phyloP scores from a whole-genome alignment of 2,113 vertebrate species.

The Dromaius novaehollandiae region DNA sequence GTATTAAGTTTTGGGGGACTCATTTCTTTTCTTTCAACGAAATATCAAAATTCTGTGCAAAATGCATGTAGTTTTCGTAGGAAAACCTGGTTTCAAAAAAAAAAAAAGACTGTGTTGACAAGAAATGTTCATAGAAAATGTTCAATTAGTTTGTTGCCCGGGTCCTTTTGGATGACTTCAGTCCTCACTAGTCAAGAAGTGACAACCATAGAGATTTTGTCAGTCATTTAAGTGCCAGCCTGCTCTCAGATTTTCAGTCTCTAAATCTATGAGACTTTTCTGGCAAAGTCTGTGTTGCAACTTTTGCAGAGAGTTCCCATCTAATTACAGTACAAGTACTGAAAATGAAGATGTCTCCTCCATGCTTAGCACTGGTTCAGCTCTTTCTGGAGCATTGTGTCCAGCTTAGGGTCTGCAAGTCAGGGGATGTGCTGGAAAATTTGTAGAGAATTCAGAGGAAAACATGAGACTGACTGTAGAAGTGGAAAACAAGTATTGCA shows the following conservation, averaged over 20 bases:
- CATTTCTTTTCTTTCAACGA: neutral
- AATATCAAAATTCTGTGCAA: neutral
- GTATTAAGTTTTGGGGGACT: neutral
- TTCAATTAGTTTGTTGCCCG: neutral
- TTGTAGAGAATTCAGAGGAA: neutral
- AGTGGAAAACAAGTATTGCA: neutral
- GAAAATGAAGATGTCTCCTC: neutral
- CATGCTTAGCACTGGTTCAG: neutral
- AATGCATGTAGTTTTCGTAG: neutral
- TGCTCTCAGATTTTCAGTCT: neutral
- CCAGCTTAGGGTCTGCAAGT: neutral
- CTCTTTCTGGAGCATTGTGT: neutral
- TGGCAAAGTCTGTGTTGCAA: neutral
- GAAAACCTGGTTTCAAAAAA: neutral
- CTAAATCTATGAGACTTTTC: neutral
- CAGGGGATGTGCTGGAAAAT: neutral
- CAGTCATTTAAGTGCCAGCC: neutral
- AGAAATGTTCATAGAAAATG: neutral
- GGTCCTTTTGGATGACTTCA: neutral
- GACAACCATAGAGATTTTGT: neutral
- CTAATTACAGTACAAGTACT: neutral
- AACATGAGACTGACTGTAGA: neutral
- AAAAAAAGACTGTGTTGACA: neutral
- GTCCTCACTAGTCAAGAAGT: neutral
- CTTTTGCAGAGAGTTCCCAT: neutral